Evolutionary conservation across 1,140 invertebrate genomes (phyloP), one percentile per base, ranked within the genome.

Genomic region (Lasioglossum albipes): DNA sequence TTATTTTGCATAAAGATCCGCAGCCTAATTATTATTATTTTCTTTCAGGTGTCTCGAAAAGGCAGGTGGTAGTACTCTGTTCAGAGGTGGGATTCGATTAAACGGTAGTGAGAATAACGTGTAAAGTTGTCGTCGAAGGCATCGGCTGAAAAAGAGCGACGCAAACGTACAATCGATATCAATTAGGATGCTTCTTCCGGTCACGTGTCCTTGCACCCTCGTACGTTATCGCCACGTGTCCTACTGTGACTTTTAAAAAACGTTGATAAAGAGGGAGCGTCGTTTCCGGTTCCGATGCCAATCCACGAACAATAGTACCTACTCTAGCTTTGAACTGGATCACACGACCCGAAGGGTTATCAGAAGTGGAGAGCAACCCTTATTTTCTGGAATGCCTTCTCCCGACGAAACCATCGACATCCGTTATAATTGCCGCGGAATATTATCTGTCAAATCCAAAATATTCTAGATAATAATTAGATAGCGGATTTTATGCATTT

Each of bases 101-200:
- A 20, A 54, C 18, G 18, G 0, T 18, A 18, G 18, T 6, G 27
- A 72, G 64, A 68, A 18, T 36, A 12, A 9, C 7, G 62, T 7
- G 27, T 2, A 18, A 7, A 16, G 27, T 41, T 64, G 4, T 16
- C 1, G 36, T 3, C 36, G 36, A 36, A 36, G 3, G 36, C 36
- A 36, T 3, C 2, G 45, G 13, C 41, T 64, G 54, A 31, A 81
- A 86, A 79, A 67, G 78, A 69, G 82, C 83, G 80, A 70, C 77
- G 36, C 73, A 2, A 13, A 7, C 77, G 68, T 64, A 76, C 80
- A 90, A 91, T 93, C 92, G 87, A 93, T 93, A 93, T 92, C 93
- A 93, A 93, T 93, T 93, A 93, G 92, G 92, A 92, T 88, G 89
- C 89, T 91, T 82, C 89, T 92, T 93, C 93, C 92, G 92, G 92